These are phyloP conservation scores for Drosophila grimshawi DNA, from an alignment of 1,140 invertebrate species.

Conservation along the genomic window DNA sequence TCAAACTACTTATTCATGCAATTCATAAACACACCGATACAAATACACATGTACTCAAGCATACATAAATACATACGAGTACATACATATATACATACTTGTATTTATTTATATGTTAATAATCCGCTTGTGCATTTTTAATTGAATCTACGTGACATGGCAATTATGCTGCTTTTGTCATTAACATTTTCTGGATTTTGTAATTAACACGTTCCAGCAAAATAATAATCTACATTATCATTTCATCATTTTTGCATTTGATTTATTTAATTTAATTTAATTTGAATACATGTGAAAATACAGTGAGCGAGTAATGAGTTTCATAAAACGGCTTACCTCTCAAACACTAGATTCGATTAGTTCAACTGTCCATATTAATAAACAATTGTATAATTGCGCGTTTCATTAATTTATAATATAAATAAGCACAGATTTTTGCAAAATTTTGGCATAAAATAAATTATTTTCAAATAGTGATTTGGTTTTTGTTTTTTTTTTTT, in stretches of 20 bases:
- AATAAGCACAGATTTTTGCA: not conserved
- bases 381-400: not conserved
- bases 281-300: slow-evolving; percentile 1
- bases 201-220: slow-evolving; percentile 45
- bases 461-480: no score
- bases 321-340: not conserved
- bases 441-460: not conserved
- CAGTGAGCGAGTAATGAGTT: not conserved
- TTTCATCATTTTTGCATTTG: slow-evolving; percentile 45
- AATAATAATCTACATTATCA: slow-evolving; percentile 40
- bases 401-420: not conserved
- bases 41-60: not conserved
- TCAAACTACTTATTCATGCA: slow-evolving; percentile 34
- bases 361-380: not conserved
- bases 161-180: slow-evolving; percentile 34
- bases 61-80: not conserved
- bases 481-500: no score
- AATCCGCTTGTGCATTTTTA: slow-evolving; percentile 45
- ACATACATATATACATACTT: not conserved
- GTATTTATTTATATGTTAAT: slow-evolving; percentile 1
- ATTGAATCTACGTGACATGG: slow-evolving; percentile 50
- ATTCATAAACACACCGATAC: not conserved
- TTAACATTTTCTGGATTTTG: slow-evolving; percentile 28
- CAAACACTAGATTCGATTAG: not conserved
- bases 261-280: slow-evolving; percentile 29